These are phyloP conservation scores for Thripadectes ignobilis DNA, from an alignment of 2,797 vertebrate species.

Conservation along the genomic window DNA sequence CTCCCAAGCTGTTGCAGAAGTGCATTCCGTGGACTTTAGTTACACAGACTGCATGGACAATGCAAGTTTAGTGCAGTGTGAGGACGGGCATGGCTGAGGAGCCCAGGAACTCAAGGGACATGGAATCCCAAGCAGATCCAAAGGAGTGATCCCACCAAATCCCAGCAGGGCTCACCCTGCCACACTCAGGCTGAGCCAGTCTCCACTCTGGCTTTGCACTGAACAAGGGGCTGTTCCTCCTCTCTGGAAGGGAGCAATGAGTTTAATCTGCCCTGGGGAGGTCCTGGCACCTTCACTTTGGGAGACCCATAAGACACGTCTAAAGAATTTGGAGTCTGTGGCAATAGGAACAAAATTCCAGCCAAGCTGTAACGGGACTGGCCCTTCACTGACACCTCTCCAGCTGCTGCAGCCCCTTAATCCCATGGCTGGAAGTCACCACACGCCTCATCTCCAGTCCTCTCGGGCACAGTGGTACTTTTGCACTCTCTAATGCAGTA, in stretches of 20 bases:
- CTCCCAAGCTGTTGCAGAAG: background rate
- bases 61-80: fast-evolving
- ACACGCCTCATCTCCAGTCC: background rate
- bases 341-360: background rate
- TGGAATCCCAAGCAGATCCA: background rate
- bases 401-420: background rate
- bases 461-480: fast-evolving
- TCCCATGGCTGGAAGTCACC: background rate
- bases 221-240: background rate
- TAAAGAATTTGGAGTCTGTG: background rate
- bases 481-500: fast-evolving
- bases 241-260: background rate
- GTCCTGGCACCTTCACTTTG: background rate
- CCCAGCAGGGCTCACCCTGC: background rate
- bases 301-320: background rate
- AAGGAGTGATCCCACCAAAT: background rate
- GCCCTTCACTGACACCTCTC: background rate
- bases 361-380: background rate
- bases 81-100: background rate
- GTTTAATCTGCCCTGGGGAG: background rate
- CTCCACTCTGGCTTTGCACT: background rate
- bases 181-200: fast-evolving
- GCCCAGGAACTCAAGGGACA: background rate
- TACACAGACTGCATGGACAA: fast-evolving
- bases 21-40: background rate